These are phyloP conservation scores for Terrapene triunguis DNA, from an alignment of 2,113 vertebrate genomes.

Conservation along the genomic window DNA sequence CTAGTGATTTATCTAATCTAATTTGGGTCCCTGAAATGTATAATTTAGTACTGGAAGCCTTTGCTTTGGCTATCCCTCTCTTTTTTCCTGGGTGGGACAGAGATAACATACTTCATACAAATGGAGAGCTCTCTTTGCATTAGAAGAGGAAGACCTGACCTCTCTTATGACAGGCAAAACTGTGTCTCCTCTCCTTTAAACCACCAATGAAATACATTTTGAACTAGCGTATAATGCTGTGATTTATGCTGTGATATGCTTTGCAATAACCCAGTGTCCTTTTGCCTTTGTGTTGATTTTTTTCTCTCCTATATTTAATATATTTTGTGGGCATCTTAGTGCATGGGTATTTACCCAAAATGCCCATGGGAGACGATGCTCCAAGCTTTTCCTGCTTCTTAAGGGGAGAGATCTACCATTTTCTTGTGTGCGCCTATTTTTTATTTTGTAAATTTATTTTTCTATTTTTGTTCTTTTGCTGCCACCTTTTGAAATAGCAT, in stretches of 20 bases:
- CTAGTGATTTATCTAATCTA: background rate
- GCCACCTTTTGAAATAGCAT: constrained; percentile 63
- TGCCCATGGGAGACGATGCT: background rate
- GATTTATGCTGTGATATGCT: constrained; percentile 80
- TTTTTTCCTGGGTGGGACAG: background rate
- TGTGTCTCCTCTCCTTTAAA: constrained; percentile 49
- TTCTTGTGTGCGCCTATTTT: background rate
- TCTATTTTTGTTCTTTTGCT: background rate
- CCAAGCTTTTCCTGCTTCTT: constrained; percentile 15
- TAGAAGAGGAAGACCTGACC: constrained; percentile 53
- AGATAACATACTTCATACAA: background rate
- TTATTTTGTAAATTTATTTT: constrained; percentile 3
- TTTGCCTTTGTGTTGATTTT: constrained; percentile 82
- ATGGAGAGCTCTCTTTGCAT: constrained; percentile 33
- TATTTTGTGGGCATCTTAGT: constrained; percentile 62
- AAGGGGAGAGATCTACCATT: constrained; percentile 9
- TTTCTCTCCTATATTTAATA: constrained; percentile 66
- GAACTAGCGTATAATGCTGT: constrained; percentile 68
- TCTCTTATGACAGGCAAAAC: constrained; percentile 47
- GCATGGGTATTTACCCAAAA: constrained; percentile 40
- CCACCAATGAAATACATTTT: constrained; percentile 53
- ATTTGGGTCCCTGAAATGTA: background rate
- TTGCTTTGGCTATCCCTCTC: background rate
- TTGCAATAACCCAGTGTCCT: constrained; percentile 78
- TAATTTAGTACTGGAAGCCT: background rate